phyloP scores from a whole-genome alignment of 2,797 vertebrate species.

The Lagodon rhomboides region DNA sequence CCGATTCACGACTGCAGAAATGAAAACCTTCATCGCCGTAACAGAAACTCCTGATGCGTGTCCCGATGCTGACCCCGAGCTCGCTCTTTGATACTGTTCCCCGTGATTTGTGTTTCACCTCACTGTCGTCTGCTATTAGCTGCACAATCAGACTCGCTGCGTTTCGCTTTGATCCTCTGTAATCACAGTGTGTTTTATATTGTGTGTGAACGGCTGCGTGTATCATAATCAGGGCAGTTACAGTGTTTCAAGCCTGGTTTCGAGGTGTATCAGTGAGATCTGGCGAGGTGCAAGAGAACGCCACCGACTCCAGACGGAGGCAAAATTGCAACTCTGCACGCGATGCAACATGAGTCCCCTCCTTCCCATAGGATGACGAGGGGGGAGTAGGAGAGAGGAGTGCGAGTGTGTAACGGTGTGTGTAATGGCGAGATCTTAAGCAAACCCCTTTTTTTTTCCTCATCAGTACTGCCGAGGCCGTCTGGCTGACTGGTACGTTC shows the following conservation, averaged over 20 bases:
- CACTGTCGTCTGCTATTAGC: constrained; percentile 48
- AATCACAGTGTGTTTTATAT: constrained; percentile 38
- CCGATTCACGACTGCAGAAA: constrained; percentile 8
- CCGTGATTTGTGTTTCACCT: constrained; percentile 49
- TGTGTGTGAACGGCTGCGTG: constrained; percentile 15
- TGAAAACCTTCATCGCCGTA: constrained; percentile 3
- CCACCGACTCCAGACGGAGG: constrained; percentile 55
- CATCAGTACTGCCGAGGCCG: constrained; percentile 26
- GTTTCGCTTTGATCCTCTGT: constrained; percentile 59
- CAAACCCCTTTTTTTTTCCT: constrained; percentile 29
- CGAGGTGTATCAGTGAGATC: constrained; percentile 50
- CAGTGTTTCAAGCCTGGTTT: constrained; percentile 33
- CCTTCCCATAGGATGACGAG: constrained; percentile 15
- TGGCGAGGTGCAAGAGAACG: constrained; percentile 31
- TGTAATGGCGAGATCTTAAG: constrained; percentile 32
- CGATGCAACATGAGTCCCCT: constrained; percentile 63
- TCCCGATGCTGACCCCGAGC: background rate
- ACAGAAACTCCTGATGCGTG: background rate
- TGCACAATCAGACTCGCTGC: constrained; percentile 36
- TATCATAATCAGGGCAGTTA: constrained; percentile 31
- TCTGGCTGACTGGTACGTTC: constrained; percentile 48
- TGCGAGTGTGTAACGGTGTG: constrained; percentile 6
- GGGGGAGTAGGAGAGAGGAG: background rate
- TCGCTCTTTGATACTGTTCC: constrained; percentile 55
- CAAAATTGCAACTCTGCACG: constrained; percentile 69